Evolutionary conservation across 1,140 invertebrate species (phyloP), one percentile per base, ranked within the genome.

Genomic region (Maconellicoccus hirsutus): DNA sequence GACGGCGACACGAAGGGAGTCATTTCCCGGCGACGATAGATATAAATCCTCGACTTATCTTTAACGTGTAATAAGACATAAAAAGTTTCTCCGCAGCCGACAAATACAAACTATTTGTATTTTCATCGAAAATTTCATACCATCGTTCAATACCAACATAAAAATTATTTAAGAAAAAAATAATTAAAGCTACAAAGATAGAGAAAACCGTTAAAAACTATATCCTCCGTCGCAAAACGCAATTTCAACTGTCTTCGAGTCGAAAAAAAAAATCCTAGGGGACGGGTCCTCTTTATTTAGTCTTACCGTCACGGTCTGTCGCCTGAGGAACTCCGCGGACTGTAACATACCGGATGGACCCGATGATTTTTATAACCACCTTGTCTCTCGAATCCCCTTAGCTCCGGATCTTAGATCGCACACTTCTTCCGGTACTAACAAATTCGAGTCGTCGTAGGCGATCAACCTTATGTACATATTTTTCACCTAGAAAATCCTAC

Each of bases 341-440:
- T 66, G 61, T 66, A 66, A 66, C 61, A 66, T 66, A 66, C 61
- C 61, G 61, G 61, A 66, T 66, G 61, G 61, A 66, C 22, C 61
- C 61, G 61, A 66, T 66, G 61, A 66, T 66, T 66, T 66, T 66
- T 66, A 66, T 66, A 66, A 66, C 61, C 61, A 66, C 22, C 61
- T 25, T 26, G 22, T 66, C 61, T 23, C 19, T 1, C 1, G 2
- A 22, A n/a, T 59, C n/a, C 61, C 61, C 61, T 52, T 52, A 52
- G 42, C 42, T 52, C 42, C 42, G 42, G 42, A 52, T 33, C 29
- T 33, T 33, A 12, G 42, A 52, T 52, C 42, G 42, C 42, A 52
- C n/a, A 52, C 42, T 52, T 52, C 42, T 52, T 52, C 42, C 42
- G 42, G 42, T 52, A 52, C 42, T 33, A 3, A 6, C 3, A 3